phyloP scores from a whole-genome alignment of 2,797 vertebrate species.

The Phoxinus dragarum region DNA sequence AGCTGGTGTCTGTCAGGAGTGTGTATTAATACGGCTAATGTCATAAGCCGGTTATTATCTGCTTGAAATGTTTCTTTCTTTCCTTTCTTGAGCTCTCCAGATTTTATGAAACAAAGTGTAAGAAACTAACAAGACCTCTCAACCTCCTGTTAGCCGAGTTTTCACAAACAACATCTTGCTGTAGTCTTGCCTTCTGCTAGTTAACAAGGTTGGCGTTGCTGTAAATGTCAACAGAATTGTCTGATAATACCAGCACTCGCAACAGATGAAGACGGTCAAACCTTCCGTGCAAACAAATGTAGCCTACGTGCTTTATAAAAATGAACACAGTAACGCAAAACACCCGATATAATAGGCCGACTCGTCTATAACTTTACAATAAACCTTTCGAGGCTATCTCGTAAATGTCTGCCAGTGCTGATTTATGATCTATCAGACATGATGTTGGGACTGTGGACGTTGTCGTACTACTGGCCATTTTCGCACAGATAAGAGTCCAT shows the following conservation, averaged over 20 bases:
- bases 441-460: not conserved
- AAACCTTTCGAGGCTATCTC: not conserved
- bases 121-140: not conserved
- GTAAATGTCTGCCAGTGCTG: not conserved
- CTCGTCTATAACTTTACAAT: slow-evolving; percentile 9
- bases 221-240: slow-evolving; percentile 29
- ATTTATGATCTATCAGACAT: not conserved
- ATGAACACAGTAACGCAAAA: not conserved
- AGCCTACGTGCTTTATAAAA: not conserved
- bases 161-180: slow-evolving; percentile 14
- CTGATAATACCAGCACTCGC: not conserved
- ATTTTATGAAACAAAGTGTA: slow-evolving; percentile 24
- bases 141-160: not conserved
- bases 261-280: slow-evolving; percentile 5
- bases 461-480: not conserved
- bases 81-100: slow-evolving; percentile 3
- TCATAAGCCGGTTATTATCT: slow-evolving; percentile 27
- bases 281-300: not conserved
- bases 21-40: slow-evolving; percentile 37
- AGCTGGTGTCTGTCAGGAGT: slow-evolving; percentile 43
- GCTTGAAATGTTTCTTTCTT: slow-evolving; percentile 24
- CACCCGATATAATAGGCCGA: too few species aligned
- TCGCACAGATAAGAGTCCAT: not conserved
- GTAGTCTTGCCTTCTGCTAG: slow-evolving; percentile 20
- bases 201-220: not conserved